Evolutionary conservation across 2,113 vertebrate species (phyloP), one percentile per base, ranked within the genome.

Genomic region (Procavia capensis): DNA sequence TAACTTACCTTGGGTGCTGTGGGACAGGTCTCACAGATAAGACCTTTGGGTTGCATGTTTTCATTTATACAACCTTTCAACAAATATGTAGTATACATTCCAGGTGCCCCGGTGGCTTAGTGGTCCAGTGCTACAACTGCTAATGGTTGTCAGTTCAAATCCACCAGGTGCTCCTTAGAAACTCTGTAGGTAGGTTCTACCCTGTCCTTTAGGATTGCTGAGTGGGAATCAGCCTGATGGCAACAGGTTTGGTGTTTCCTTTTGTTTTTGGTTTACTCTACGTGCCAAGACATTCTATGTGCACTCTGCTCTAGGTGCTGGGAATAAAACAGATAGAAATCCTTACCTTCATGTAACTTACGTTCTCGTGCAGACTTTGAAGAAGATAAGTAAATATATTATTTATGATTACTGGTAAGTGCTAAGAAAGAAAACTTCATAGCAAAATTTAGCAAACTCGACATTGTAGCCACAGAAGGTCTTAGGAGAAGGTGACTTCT

Each of bases 351-450:
- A 31, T 72, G 50, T 90, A 82, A 80, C 68, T 94, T 72, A 81
- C 47, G 80, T 91, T 93, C 54, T 92, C 74, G 1, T 47, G 3
- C 82, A 78, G 79, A 91, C 66, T 85, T 78, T 85, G 82, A 88
- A 45, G 11, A 76, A 57, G 22, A 45, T 24, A 86, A 79, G 68
- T 79, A 90, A 94, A 86, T 84, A 66, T 3, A 50, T 86, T 63
- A 72, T 84, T 94, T 95, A 92, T n/a, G n/a, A 94, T 50, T 66
- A 88, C 41, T 39, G 54, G 74, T 45, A 85, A 63, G 29, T 91
- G 14, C 82, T 80, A 96, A 94, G 79, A 29, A 87, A 83, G 66
- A 89, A 95, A 96, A 93, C 31, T 63, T 64, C 91, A 92, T 31
- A 74, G 54, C 10, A 50, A 72, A 63, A n/a, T 17, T 68, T 2